These are phyloP conservation scores for Erebia palarica DNA, from an alignment of 2,888 invertebrate genomes.

Conservation along the genomic window DNA sequence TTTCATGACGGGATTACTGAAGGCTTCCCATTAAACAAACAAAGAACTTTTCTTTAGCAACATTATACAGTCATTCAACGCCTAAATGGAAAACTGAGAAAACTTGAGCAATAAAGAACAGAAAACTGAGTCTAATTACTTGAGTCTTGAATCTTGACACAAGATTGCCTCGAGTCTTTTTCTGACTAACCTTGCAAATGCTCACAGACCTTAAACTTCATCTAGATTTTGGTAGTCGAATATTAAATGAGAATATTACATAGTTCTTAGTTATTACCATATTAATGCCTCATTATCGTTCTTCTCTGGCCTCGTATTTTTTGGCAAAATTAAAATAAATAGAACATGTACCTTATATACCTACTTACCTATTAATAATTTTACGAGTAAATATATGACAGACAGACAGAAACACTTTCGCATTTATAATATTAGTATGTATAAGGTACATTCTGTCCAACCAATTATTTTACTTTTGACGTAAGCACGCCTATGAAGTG, in stretches of 20 bases:
- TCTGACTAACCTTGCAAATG: conserved; percentile 4
- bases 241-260: not conserved
- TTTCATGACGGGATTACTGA: not conserved
- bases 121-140: not conserved
- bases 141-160: not conserved
- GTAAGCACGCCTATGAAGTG: too few species aligned
- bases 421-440: too few species aligned
- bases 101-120: not conserved
- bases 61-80: not conserved
- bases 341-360: not conserved
- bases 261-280: not conserved
- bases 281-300: not conserved
- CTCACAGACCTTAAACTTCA: conserved; percentile 17
- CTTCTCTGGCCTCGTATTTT: not conserved
- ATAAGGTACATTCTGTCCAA: too few species aligned
- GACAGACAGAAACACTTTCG: too few species aligned
- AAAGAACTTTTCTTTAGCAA: not conserved
- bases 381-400: too few species aligned
- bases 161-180: not conserved
- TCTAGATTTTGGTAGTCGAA: not conserved
- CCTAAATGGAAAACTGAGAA: not conserved
- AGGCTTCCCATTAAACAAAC: not conserved
- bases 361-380: too few species aligned
- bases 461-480: too few species aligned
- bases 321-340: not conserved